These are phyloP conservation scores for Hipposideros armiger DNA, from an alignment of 2,113 vertebrate genomes.

Conservation along the genomic window DNA sequence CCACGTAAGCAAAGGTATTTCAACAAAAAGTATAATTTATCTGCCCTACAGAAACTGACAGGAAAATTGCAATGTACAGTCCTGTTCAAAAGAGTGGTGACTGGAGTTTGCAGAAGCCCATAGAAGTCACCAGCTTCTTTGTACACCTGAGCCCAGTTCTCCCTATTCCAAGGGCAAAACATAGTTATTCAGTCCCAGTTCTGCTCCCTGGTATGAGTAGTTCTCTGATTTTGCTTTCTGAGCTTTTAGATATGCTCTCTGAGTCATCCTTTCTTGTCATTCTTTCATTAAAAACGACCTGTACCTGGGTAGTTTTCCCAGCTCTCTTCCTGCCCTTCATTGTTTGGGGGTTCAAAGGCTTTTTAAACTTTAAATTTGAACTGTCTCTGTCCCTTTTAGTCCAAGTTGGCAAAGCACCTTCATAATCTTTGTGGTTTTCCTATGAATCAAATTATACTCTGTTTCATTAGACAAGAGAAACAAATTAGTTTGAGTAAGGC, in stretches of 20 bases:
- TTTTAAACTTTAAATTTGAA: slow-evolving; percentile 3
- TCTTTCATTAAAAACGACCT: neutral
- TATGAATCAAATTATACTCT: neutral
- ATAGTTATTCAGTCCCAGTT: neutral
- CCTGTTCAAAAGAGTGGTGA: neutral
- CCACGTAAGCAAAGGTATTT: neutral
- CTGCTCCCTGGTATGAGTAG: neutral
- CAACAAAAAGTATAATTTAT: neutral
- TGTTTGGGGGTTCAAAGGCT: neutral
- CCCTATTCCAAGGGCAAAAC: neutral
- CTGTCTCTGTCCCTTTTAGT: neutral
- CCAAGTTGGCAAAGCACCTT: neutral
- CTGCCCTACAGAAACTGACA: neutral
- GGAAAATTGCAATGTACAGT: neutral
- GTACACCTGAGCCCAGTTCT: neutral
- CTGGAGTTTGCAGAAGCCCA: neutral
- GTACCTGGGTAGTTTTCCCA: neutral
- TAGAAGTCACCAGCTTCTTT: neutral
- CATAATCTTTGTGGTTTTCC: neutral
- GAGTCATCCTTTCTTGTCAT: neutral
- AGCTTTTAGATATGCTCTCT: neutral
- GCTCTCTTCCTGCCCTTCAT: neutral
- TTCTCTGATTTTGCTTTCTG: neutral
- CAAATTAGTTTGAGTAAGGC: neutral
- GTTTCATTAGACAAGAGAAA: neutral